Conservation (phyloP, 35 echinoderm and acorn worm genomes). For the Patiria miniata region DNA sequence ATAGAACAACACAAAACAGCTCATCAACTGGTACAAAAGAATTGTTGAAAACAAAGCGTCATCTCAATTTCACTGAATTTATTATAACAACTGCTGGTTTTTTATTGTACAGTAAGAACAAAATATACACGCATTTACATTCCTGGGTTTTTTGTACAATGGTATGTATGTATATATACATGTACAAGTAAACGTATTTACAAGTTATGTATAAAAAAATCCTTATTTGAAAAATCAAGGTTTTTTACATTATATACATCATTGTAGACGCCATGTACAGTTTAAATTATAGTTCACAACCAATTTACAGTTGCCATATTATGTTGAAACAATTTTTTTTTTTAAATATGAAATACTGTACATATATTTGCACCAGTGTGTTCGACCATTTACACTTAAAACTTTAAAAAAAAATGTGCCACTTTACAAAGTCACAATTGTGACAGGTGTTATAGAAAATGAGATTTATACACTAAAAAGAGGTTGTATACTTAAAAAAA, state of each 20-base stretch:
- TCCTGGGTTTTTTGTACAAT: constrained; percentile 10
- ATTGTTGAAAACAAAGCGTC: too few relatives aligned
- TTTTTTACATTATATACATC: neutral
- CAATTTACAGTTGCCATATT: neutral
- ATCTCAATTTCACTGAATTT: too few relatives aligned
- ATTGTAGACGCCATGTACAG: constrained; percentile 13
- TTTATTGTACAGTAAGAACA: constrained; percentile 18
- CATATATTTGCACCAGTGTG: too few relatives aligned
- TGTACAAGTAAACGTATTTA: neutral
- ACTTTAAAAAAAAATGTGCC: too few relatives aligned
- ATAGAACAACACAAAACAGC: too few relatives aligned
- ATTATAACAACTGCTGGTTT: neutral
- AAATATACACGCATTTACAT: constrained; percentile 9
- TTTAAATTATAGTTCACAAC: neutral
- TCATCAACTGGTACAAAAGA: too few relatives aligned
- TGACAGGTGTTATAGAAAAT: too few relatives aligned
- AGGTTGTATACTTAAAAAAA: neutral
- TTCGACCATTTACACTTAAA: too few relatives aligned
- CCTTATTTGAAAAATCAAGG: constrained; percentile 1
- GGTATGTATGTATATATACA: constrained; percentile 17
- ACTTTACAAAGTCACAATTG: too few relatives aligned
- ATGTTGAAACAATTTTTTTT: too few relatives aligned
- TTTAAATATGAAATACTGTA: too few relatives aligned
- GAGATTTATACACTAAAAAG: neutral
- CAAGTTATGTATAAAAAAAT: constrained; percentile 1